Evolutionary conservation across 2,888 invertebrate genomes (phyloP).

Genomic region (Papilio elwesi): DNA sequence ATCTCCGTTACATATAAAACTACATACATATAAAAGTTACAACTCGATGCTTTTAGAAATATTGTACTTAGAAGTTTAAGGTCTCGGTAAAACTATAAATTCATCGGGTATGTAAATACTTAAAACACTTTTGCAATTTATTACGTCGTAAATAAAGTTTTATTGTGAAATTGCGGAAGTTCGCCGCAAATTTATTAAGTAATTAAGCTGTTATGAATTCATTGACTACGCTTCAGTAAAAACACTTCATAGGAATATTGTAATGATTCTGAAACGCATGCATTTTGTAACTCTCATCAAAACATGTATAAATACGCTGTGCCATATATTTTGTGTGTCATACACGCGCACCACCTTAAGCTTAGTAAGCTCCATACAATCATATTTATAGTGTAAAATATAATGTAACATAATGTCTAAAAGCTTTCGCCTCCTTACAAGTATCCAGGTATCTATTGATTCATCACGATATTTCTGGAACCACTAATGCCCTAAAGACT

Average conservation of each 20-base stretch:
- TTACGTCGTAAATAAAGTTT: conserved; percentile 24
- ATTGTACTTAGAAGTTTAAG: background rate
- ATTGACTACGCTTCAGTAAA: conserved; percentile 3
- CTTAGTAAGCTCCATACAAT: too few species aligned
- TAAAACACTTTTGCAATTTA: conserved; percentile 32
- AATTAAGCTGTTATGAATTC: conserved; percentile 29
- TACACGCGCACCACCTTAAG: too few species aligned
- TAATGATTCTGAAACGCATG: background rate
- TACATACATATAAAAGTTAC: background rate
- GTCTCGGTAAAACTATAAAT: conserved; percentile 20
- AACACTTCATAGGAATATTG: background rate
- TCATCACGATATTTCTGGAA: too few species aligned
- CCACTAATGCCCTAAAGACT: too few species aligned
- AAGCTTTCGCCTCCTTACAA: too few species aligned
- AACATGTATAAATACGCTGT: too few species aligned
- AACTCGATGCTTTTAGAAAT: background rate
- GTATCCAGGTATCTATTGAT: too few species aligned
- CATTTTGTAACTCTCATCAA: background rate
- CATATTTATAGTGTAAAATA: too few species aligned
- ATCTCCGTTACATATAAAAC: too few species aligned
- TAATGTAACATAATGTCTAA: too few species aligned
- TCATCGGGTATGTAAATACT: conserved; percentile 13
- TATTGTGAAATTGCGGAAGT: conserved; percentile 27
- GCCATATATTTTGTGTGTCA: too few species aligned
- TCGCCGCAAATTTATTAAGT: conserved; percentile 29